Evolutionary conservation across 2,797 vertebrate genomes (phyloP), one percentile per base, ranked within the genome.

Genomic region (Schizopygopsis malacanthus): DNA sequence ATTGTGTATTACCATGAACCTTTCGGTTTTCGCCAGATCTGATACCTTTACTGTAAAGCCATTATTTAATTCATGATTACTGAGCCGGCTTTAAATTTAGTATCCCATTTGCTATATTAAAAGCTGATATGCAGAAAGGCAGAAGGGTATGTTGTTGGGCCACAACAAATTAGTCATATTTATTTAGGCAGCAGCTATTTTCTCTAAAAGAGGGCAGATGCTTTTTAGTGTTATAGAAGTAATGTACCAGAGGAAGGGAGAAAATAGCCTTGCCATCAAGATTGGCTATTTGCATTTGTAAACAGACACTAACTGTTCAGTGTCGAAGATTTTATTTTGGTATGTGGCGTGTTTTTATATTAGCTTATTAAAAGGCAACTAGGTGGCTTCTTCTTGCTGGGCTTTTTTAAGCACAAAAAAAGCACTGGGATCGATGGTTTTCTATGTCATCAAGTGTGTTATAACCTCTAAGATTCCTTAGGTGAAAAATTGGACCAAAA

Each of bases 21-120:
- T 65, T 73, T 79, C 12, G 3, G 18, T 71, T 80, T 79, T 22
- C 0, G 41, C 18, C 18, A 59, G 52, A 15, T 72, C 80, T 59
- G 63, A 79, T 70, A 13, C 4, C 7, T 56, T 69, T 78, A 15
- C 13, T 39, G 28, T 76, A 69, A 78, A 37, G 50, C 65, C 63
- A 56, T 56, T 43, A 28, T 22, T 78, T 37, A 56, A 12, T 41
- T 77, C n/a, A 84, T 69, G 75, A 75, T 83, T 83, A 75, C 63
- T 16, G 39, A 20, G 33, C 22, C 22, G 28, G 37, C 37, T 70
- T 71, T 71, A 56, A 71, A 82, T 9, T 18, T 18, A 71, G 25
- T 43, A 12, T 18, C 47, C 47, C 63, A 69, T 82, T 82, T 47
- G 81, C 52, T 28, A 47, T 73, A 75, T 75, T 83, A 75, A 83